A percentile compares a stretch with the other conserved stretches of the same genome.
Conservation (phyloP, 2,797 vertebrate genomes). For the Lagodon rhomboides region DNA sequence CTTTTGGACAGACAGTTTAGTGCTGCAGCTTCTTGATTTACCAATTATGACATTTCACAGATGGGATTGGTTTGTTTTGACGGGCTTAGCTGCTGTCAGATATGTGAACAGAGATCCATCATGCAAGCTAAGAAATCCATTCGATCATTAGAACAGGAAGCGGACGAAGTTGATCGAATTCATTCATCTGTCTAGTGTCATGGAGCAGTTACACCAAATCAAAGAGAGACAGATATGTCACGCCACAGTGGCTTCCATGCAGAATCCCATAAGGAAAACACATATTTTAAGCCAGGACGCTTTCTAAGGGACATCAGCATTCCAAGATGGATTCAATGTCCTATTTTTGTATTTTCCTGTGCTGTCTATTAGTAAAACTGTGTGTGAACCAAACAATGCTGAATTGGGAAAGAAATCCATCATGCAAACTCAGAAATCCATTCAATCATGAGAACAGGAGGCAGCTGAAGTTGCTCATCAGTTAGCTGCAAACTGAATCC, state of each 20-base stretch:
- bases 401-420: constrained; percentile 51
- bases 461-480: constrained; percentile 23
- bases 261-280: background rate
- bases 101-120: constrained; percentile 54
- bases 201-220: constrained; percentile 43
- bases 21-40: constrained; percentile 13
- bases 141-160: constrained; percentile 41
- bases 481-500: constrained; percentile 15
- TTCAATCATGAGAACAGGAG: constrained; percentile 45
- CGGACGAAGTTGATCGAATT: constrained; percentile 13
- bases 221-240: constrained; percentile 36
- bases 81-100: constrained; percentile 45
- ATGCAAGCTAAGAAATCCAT: constrained; percentile 50
- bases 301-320: too few species aligned
- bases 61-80: constrained; percentile 6
- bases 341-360: too few species aligned
- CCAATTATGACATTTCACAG: constrained; percentile 38
- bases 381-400: too few species aligned
- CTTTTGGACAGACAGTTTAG: constrained; percentile 21
- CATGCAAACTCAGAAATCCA: constrained; percentile 48
- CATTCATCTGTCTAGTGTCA: constrained; percentile 42
- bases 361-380: too few species aligned
- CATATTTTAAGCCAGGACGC: too few species aligned
- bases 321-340: too few species aligned
- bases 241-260: constrained; percentile 2